Evolutionary conservation across 2,797 vertebrate genomes (phyloP), one percentile per base, ranked within the genome.

Genomic region (Bovichtus variegatus): DNA sequence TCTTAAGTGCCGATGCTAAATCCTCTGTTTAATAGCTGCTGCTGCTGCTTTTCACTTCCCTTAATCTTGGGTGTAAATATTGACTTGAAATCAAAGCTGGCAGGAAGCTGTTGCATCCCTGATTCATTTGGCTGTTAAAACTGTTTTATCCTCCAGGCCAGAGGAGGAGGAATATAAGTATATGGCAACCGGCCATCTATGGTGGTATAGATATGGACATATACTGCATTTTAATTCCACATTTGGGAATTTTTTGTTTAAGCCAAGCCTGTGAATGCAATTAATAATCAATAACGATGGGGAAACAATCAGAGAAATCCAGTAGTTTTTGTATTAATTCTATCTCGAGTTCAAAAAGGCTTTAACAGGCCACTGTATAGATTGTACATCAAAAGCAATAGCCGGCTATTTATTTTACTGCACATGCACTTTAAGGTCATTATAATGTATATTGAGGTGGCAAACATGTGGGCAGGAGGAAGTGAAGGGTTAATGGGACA

Each of bases 81-180:
- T 93, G 90, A 90, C 91, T 92, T 87, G 72, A 92, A 90, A 92
- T 93, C 89, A 92, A 87, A 92, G 88, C 86, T 91, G 91, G 72
- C 84, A 86, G 84, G 87, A 86, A 86, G 84, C 78, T 82, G 71
- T 87, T 91, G 73, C 84, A 80, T 74, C 83, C 71, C 79, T 87
- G 76, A 92, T 92, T 91, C 81, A 91, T 92, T 92, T 91, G 84
- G 84, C 83, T 90, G 76, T 88, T 90, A 83, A 89, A 86, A 86
- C 71, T 18, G 64, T 87, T 87, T 89, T 83, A 81, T 90, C 85
- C 83, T 86, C 68, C 54, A 72, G 76, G 57, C 80, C 73, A 59
- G 67, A 74, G 64, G 71, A 75, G 53, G 65, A 83, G 65, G 44
- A 70, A 78, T 79, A 79, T 76, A 81, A 13, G 54, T 25, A 65